These are phyloP conservation scores for Lepidocyrtoides sp. DNA, from an alignment of 2,888 invertebrate genomes.

Conservation along the genomic window DNA sequence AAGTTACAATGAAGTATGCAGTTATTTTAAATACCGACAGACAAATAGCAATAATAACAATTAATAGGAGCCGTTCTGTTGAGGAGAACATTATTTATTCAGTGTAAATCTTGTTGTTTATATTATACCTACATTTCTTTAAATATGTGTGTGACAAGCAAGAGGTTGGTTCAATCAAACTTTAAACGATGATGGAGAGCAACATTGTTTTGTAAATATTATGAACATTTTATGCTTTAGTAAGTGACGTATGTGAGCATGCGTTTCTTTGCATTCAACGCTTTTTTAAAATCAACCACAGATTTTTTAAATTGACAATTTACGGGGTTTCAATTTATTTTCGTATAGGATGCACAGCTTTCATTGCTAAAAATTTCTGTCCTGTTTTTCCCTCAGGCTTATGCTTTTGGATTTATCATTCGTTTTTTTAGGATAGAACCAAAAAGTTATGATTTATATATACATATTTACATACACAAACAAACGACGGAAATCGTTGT, in stretches of 20 bases:
- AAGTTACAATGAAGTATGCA: background rate
- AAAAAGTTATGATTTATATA: slow-evolving; percentile 49
- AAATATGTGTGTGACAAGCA: too few species aligned
- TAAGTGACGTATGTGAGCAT: background rate
- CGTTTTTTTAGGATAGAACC: background rate
- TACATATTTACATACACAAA: slow-evolving; percentile 43
- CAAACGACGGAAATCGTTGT: slow-evolving; percentile 65
- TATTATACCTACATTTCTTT: background rate
- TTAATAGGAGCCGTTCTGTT: background rate
- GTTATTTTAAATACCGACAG: background rate
- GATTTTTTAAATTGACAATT: background rate
- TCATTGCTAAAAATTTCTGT: background rate
- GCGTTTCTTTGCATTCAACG: background rate
- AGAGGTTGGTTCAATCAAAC: background rate
- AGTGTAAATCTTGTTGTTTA: slow-evolving; percentile 19
- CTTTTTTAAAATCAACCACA: background rate
- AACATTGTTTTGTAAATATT: background rate
- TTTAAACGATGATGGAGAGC: background rate
- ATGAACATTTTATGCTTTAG: background rate
- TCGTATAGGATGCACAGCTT: background rate
- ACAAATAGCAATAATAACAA: slow-evolving; percentile 22
- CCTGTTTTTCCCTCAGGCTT: background rate
- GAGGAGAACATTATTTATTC: background rate
- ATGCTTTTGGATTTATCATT: background rate
- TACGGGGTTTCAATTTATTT: background rate